phyloP scores from a whole-genome alignment of 1,140 invertebrate genomes.

The Ctenoplectra terminalis region DNA sequence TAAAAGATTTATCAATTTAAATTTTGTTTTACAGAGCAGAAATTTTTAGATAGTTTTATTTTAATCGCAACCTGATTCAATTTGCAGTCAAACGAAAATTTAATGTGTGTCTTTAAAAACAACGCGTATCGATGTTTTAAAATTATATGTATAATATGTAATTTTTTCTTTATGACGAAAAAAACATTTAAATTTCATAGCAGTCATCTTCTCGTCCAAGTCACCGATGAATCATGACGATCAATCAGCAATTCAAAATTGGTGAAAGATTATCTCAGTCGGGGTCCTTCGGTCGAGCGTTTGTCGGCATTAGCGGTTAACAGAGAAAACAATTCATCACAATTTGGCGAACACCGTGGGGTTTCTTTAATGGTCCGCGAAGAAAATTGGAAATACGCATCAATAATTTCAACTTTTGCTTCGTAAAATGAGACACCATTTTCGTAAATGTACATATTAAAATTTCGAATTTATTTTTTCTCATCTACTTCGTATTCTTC shows the following conservation, averaged over 20 bases:
- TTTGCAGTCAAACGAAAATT: too few species aligned
- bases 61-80: neutral
- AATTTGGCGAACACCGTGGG: slow-evolving; percentile 68
- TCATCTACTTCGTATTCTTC: neutral
- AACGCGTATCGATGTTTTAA: neutral
- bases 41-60: neutral
- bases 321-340: slow-evolving; percentile 71
- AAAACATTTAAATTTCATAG: neutral
- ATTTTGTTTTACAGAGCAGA: slow-evolving; percentile 28
- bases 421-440: neutral
- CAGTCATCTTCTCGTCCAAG: slow-evolving; percentile 9
- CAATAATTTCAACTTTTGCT: neutral
- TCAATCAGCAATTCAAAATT: slow-evolving; percentile 68
- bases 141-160: neutral
- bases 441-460: neutral
- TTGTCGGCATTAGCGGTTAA: slow-evolving; percentile 69
- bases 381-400: slow-evolving; percentile 52
- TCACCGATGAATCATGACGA: slow-evolving; percentile 50
- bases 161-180: neutral
- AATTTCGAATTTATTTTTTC: neutral
- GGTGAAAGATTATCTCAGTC: slow-evolving; percentile 68
- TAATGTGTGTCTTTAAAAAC: neutral
- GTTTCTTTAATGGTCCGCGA: slow-evolving; percentile 33
- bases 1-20: slow-evolving; percentile 32
- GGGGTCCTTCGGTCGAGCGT: slow-evolving; percentile 56